Conservation (phyloP, 2,888 invertebrate genomes). For the Pyrrhosoma nymphula region DNA sequence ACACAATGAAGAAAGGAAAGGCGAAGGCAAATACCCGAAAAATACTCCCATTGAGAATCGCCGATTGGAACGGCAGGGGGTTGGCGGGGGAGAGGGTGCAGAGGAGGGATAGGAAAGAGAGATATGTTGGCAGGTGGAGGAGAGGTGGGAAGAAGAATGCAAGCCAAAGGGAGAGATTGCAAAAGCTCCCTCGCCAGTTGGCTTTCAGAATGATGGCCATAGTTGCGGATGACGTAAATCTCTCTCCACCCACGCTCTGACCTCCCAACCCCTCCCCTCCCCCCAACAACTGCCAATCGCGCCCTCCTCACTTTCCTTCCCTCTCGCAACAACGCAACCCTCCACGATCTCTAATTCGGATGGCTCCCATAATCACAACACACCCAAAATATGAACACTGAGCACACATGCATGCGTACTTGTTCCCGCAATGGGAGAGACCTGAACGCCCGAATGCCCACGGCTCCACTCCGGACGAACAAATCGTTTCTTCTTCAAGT, state of each 20-base stretch:
- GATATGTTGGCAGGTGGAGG: not conserved
- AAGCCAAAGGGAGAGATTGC: not conserved
- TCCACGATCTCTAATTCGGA: too few relatives aligned
- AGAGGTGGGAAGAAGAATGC: not conserved
- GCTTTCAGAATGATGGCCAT: constrained; percentile 53
- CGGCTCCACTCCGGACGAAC: not conserved
- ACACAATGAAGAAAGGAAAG: constrained; percentile 12
- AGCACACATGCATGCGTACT: too few relatives aligned
- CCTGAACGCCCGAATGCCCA: not conserved
- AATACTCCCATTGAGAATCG: constrained; percentile 37
- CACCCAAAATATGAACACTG: too few relatives aligned
- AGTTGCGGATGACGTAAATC: constrained; percentile 57
- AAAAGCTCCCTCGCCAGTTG: not conserved
- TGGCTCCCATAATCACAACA: too few relatives aligned
- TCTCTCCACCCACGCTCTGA: constrained; percentile 46
- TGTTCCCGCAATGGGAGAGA: not conserved
- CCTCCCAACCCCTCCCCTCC: not conserved
- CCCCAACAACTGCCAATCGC: not conserved
- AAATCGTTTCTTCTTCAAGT: not conserved
- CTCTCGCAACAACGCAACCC: too few relatives aligned
- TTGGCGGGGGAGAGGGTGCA: not conserved
- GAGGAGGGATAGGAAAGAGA: not conserved
- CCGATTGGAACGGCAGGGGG: constrained; percentile 1
- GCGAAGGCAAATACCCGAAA: constrained; percentile 52
- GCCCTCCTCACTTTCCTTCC: not conserved